A percentile compares a stretch with the other conserved stretches of the same genome.
Evolutionary conservation across 2,888 invertebrate genomes (phyloP).

Genomic region (Tetragonisca angustula): DNA sequence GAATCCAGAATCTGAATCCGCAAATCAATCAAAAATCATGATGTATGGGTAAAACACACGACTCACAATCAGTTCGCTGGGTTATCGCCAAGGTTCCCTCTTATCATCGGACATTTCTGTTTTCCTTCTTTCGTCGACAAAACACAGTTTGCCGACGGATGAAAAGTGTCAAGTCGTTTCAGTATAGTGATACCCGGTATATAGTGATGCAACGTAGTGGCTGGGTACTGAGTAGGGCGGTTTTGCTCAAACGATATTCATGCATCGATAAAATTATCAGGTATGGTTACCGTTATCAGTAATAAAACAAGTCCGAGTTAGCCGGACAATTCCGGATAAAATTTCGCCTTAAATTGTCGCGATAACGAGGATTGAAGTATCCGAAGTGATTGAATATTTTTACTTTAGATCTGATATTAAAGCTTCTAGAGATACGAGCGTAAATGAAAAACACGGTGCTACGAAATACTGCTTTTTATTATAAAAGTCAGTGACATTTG

Average conservation of each 20-base stretch:
- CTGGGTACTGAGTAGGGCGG: slow-evolving; percentile 74
- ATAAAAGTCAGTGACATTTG: too few relatives aligned
- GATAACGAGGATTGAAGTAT: slow-evolving; percentile 6
- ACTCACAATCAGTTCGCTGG: slow-evolving; percentile 43
- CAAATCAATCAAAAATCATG: slow-evolving; percentile 22
- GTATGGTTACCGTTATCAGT: slow-evolving; percentile 66
- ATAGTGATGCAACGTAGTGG: slow-evolving; percentile 80
- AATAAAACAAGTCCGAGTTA: background rate
- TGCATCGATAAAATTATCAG: slow-evolving; percentile 75
- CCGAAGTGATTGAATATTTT: background rate
- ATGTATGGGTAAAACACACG: slow-evolving; percentile 11
- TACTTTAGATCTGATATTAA: background rate
- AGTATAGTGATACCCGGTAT: slow-evolving; percentile 61
- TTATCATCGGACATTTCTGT: slow-evolving; percentile 69
- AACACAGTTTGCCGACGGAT: slow-evolving; percentile 47
- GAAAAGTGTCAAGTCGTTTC: slow-evolving; percentile 37
- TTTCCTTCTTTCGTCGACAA: slow-evolving; percentile 56
- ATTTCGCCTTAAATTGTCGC: background rate
- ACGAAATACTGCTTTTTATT: background rate
- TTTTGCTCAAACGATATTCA: slow-evolving; percentile 74
- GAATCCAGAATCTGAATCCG: slow-evolving; percentile 12
- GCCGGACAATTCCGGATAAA: slow-evolving; percentile 3
- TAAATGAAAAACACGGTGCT: background rate
- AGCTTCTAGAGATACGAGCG: background rate
- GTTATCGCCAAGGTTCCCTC: slow-evolving; percentile 72